Base-by-base conservation (phyloP, 1,140 invertebrate genomes). In the Drosophila pseudoananassae region DNA sequence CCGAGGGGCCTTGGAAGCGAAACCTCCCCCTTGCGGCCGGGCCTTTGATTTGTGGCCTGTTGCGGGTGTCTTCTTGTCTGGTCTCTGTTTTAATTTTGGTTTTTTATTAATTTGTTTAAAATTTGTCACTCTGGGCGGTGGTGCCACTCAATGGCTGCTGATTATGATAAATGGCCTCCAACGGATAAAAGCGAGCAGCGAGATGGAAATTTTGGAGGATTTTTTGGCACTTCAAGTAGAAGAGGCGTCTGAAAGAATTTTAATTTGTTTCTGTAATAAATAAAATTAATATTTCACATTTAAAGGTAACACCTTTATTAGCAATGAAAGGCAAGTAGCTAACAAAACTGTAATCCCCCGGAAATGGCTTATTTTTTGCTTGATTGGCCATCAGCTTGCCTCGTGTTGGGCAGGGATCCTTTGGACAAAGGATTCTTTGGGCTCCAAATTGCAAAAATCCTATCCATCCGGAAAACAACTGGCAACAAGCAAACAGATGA, bases 81-180 rank as follows among this genome's bases (percentile, higher is more conserved):
- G 77, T 69, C 74, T 80, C 74, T 75, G 63, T 73, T 75, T 52
- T 71, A 65, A 70, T 64, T 64, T 49, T 56, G 65, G 65, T 58
- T 79, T 77, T 63, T 87, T 85, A 85, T 85, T 85, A 85, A 85
- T 85, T 85, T 85, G 81, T 81, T 85, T 63, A 82, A 87, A 87
- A 85, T 85, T 85, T 85, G 81, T 85, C 81, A 85, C 81, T 87
- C 74, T 63, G 47, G 78, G 43, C 58, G 54, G 63, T 57, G 57
- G 53, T 36, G 12, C 46, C 29, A 38, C 49, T 77, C 58, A 83
- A 68, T 66, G 58, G 40, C 36, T 47, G 50, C 55, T 81, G 73
- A 66, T 70, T 69, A 60, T 65, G 63, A 70, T 57, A 50, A 47
- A 69, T 75, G 74, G 47, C 6, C 14, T 43, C 45, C 53, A 33